Base-by-base conservation (phyloP, 2,113 vertebrate genomes). In the Stomatorhinus ivindoensis region DNA sequence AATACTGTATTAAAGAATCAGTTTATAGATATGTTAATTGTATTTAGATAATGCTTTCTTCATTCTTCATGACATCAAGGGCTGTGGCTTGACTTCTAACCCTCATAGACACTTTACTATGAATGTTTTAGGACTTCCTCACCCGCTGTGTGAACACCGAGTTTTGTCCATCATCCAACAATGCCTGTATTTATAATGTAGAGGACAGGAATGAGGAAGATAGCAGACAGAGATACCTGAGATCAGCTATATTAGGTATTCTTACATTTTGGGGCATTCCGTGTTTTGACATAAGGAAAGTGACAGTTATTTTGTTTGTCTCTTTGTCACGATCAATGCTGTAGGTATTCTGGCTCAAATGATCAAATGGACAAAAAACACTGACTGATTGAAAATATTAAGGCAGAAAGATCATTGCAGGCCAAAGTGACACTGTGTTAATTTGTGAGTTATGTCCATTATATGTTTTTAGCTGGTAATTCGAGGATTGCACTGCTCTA, bases 171-270 rank as follows among this genome's bases (percentile, higher is more conserved):
- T 35, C 65, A 76, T 88, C 24, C 11, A 35, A 80, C 87, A 88
- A 88, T 50, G 58, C 65, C 46, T 69, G 47, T 73, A 47, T 73
- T 88, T 21, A 80, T 51, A 47, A 73, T 76, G 11, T 2, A n/a
- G 24, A 17, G 24, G 11, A 39, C 24, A 48, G 87, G 87, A 88
- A 88, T 73, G 87, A 88, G 87, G 87, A 88, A 88, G 87, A 73
- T 17, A n/a, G 31, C 24, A 10, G 87, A 21, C 53, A 35, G 47
- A 48, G 24, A 80, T 48, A n/a, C 58, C 61, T 50, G 42, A 73
- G 44, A 80, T 80, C 47, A 19, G 47, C 4, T 19, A 53, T 15
- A 87, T 39, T 13, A 55, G 27, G 31, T 80, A 87, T 50, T 21
- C 48, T 55, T 50, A 53, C 86, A 86, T 53, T 35, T 55, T 35